Evolutionary conservation across 2,113 vertebrate genomes (phyloP).

Genomic region (Paratilapia polleni): DNA sequence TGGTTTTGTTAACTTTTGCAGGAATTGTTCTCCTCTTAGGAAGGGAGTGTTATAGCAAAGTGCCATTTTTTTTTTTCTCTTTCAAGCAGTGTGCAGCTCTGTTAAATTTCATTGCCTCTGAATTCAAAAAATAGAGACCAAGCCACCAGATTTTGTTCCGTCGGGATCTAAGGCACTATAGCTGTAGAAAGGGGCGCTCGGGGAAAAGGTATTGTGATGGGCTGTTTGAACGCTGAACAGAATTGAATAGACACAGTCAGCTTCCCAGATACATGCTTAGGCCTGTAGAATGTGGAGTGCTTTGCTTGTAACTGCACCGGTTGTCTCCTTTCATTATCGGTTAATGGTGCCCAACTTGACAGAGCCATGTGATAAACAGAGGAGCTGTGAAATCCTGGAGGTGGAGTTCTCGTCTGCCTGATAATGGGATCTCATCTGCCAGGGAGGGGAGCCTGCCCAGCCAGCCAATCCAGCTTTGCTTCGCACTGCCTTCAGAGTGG

Average conservation of each 20-base stretch:
- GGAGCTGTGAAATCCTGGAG: slow-evolving; percentile 88
- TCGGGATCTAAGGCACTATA: slow-evolving; percentile 42
- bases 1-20: slow-evolving; percentile 28
- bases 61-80: not conserved
- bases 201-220: slow-evolving; percentile 75
- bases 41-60: slow-evolving; percentile 11
- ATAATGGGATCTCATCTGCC: slow-evolving; percentile 83
- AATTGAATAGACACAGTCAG: slow-evolving; percentile 87
- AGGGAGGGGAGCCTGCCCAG: slow-evolving; percentile 60
- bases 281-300: slow-evolving; percentile 88
- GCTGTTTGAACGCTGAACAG: slow-evolving; percentile 78
- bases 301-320: slow-evolving; percentile 90
- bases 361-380: slow-evolving; percentile 93
- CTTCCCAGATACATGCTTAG: slow-evolving; percentile 88
- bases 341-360: slow-evolving; percentile 97
- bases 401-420: slow-evolving; percentile 84
- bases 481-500: slow-evolving; percentile 51
- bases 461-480: slow-evolving; percentile 70
- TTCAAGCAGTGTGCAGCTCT: not conserved
- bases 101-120: slow-evolving; percentile 46
- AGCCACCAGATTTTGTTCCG: slow-evolving; percentile 53
- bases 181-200: slow-evolving; percentile 40
- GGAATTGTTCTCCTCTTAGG: slow-evolving; percentile 28
- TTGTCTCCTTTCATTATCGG: slow-evolving; percentile 97
- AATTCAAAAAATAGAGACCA: slow-evolving; percentile 31